These are phyloP conservation scores for Orestias chungarensis DNA, from an alignment of 2,797 vertebrate species.

Conservation along the genomic window DNA sequence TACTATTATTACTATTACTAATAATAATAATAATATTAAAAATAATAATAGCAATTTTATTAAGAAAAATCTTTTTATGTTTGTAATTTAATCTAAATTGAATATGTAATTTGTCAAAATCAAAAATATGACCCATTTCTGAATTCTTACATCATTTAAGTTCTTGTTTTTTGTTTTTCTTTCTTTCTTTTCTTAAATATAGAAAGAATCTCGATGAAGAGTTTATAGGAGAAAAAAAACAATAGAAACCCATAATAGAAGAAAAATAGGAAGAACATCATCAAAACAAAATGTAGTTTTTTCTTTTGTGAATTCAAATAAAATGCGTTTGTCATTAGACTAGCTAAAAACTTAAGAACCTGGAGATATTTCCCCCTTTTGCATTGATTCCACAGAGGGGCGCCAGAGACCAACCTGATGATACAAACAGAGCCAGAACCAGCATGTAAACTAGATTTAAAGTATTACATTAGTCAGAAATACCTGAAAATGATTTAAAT, in stretches of 20 bases:
- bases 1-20: not conserved
- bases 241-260: not conserved
- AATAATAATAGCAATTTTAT: not conserved
- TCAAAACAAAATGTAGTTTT: not conserved
- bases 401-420: constrained; percentile 63
- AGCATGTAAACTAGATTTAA: not conserved
- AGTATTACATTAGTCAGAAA: not conserved
- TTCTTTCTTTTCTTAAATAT: not conserved
- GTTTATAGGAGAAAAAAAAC: not conserved
- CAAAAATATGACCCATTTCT: not conserved
- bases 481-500: not conserved
- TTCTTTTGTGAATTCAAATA: not conserved
- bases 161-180: not conserved
- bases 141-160: not conserved
- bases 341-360: not conserved
- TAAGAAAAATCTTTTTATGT: not conserved
- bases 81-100: not conserved
- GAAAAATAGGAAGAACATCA: not conserved
- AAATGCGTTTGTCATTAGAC: not conserved
- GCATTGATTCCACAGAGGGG: constrained; percentile 61
- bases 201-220: not conserved
- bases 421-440: not conserved
- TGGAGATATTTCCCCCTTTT: constrained; percentile 22
- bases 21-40: not conserved
- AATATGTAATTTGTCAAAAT: not conserved